Conservation (phyloP, 2,113 vertebrate species). For the Pangasianodon hypophthalmus region DNA sequence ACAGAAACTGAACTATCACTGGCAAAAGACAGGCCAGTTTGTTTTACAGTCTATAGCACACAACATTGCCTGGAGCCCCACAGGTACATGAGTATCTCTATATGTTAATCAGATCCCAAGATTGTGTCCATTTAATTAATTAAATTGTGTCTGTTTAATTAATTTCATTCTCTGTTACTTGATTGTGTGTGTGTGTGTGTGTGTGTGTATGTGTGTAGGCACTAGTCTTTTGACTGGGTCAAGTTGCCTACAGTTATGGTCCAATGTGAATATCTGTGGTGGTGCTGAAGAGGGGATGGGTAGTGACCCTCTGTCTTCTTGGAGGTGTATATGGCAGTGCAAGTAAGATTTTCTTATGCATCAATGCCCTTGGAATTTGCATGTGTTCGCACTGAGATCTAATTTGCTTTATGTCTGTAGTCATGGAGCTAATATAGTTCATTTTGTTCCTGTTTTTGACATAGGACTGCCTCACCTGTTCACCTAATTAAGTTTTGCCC, state of each 20-base stretch:
- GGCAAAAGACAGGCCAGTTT: conserved; percentile 95
- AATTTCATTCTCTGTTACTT: neutral
- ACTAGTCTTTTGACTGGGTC: conserved; percentile 88
- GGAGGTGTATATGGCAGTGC: conserved; percentile 93
- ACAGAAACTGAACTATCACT: conserved; percentile 85
- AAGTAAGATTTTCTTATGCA: conserved; percentile 79
- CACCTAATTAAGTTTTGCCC: conserved; percentile 94
- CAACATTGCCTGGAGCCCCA: conserved; percentile 92
- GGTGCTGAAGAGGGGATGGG: conserved; percentile 62
- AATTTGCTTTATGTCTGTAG: neutral
- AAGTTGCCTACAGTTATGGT: conserved; percentile 88
- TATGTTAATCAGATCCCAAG: neutral
- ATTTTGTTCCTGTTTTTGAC: conserved; percentile 13
- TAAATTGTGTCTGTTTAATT: neutral
- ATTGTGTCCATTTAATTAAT: neutral
- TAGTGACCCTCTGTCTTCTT: conserved; percentile 69
- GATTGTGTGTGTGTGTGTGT: neutral
- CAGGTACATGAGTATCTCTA: conserved; percentile 74
- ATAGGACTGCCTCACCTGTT: conserved; percentile 88
- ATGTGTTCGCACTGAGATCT: neutral
- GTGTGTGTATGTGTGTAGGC: conserved; percentile 67
- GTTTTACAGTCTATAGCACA: conserved; percentile 81
- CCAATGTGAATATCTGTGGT: conserved; percentile 66
- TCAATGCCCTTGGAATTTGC: neutral
- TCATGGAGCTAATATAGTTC: neutral